Evolutionary conservation across 1,140 invertebrate genomes (phyloP).

Genomic region (Ceratoteleas bidentatus): DNA sequence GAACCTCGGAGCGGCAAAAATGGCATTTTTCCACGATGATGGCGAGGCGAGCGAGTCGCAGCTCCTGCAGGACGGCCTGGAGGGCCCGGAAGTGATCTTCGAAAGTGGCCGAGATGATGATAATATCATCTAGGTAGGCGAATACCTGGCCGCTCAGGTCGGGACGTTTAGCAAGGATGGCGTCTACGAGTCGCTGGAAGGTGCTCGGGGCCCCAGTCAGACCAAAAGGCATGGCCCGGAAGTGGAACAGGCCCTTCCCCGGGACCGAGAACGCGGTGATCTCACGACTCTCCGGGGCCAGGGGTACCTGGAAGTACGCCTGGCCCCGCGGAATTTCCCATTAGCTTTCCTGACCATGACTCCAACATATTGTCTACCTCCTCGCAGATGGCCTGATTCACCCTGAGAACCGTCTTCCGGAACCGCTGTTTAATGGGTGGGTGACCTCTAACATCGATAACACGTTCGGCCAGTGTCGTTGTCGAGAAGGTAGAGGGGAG

Average conservation of each 20-base stretch:
- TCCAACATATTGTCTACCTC: conserved; percentile 9
- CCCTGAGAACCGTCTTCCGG: neutral
- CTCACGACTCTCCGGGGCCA: neutral
- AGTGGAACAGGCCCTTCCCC: neutral
- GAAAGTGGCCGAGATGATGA: neutral
- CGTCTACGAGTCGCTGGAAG: neutral
- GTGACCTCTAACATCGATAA: conserved; percentile 3
- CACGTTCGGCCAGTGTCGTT: neutral
- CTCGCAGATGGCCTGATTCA: neutral
- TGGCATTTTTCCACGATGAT: neutral
- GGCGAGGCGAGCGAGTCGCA: neutral
- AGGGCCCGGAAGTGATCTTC: neutral
- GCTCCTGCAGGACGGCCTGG: neutral
- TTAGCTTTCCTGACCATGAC: neutral
- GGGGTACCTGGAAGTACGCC: neutral
- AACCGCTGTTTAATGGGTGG: neutral
- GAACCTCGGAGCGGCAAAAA: neutral
- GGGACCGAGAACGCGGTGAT: conserved; percentile 1
- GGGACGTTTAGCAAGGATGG: neutral
- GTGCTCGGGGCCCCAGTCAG: neutral
- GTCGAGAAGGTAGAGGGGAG: neutral
- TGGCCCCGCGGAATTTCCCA: neutral
- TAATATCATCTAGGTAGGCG: neutral
- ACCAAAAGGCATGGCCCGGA: neutral
- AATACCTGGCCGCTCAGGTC: neutral